phyloP scores from a whole-genome alignment of 2,113 vertebrate species.

The Smithornis capensis region DNA sequence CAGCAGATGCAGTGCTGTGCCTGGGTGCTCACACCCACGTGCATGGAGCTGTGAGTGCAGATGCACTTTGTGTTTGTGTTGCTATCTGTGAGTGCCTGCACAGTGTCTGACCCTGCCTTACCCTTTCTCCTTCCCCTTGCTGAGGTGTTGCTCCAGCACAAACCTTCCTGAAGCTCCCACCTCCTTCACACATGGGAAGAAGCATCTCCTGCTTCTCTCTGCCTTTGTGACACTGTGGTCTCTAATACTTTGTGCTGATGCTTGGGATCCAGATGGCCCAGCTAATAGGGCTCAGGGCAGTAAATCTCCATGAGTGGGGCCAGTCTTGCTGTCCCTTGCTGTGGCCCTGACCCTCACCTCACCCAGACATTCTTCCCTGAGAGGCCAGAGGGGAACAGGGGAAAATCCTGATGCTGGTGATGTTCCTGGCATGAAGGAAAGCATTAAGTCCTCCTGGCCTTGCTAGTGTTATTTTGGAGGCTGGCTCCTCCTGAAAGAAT shows the following conservation, averaged over 20 bases:
- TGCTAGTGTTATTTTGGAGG: background rate
- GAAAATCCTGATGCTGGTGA: background rate
- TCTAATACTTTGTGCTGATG: background rate
- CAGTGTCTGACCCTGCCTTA: background rate
- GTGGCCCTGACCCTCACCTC: constrained; percentile 3
- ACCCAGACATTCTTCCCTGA: background rate
- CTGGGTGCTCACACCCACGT: background rate
- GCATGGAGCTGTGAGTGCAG: background rate
- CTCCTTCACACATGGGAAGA: background rate
- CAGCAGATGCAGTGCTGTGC: fast-evolving
- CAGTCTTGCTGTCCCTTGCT: background rate
- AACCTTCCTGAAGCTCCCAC: background rate
- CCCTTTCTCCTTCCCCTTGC: background rate
- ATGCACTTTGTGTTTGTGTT: background rate
- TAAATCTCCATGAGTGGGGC: constrained; percentile 49
- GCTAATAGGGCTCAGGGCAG: constrained; percentile 14
- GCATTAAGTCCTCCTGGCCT: background rate
- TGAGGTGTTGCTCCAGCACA: background rate
- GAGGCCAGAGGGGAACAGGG: background rate
- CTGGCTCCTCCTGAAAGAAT: background rate
- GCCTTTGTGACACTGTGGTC: background rate
- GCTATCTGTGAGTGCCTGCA: fast-evolving
- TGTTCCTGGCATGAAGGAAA: background rate
- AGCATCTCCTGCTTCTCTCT: background rate
- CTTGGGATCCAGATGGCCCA: constrained; percentile 56